phyloP scores from a whole-genome alignment of 2,888 invertebrate species.

The Noctua janthina region DNA sequence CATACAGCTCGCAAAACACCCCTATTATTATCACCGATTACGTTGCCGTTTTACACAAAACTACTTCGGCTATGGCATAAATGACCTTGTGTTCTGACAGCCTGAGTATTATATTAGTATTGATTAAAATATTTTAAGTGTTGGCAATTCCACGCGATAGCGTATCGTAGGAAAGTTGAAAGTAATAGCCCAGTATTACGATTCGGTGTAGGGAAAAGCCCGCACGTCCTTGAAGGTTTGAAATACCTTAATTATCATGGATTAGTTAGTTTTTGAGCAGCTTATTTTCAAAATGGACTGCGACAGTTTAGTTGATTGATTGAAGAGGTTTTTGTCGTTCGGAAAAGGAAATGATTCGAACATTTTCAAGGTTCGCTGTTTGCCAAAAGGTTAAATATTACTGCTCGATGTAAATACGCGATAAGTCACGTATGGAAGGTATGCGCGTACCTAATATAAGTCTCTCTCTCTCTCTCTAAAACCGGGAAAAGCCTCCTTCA shows the following conservation, averaged over 20 bases:
- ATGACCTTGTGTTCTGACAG: slow-evolving; percentile 63
- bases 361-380: neutral
- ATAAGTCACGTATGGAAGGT: neutral
- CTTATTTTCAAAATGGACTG: neutral
- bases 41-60: slow-evolving; percentile 59
- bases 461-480: too few relatives aligned
- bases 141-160: slow-evolving; percentile 55
- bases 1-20: slow-evolving; percentile 48
- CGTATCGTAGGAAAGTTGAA: slow-evolving; percentile 34
- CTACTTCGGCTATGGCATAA: slow-evolving; percentile 50
- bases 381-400: neutral
- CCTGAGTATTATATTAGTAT: slow-evolving; percentile 63
- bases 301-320: slow-evolving; percentile 18
- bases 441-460: neutral
- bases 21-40: slow-evolving; percentile 67
- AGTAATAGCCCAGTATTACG: slow-evolving; percentile 52
- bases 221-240: slow-evolving; percentile 22
- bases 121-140: slow-evolving; percentile 64
- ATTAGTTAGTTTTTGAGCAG: neutral
- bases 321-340: neutral
- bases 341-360: neutral
- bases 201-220: slow-evolving; percentile 33
- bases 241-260: slow-evolving; percentile 9
- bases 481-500: neutral
- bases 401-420: neutral